Evolutionary conservation across 1,140 invertebrate species (phyloP), one percentile per base, ranked within the genome.

Genomic region (Drosophila suzukii): DNA sequence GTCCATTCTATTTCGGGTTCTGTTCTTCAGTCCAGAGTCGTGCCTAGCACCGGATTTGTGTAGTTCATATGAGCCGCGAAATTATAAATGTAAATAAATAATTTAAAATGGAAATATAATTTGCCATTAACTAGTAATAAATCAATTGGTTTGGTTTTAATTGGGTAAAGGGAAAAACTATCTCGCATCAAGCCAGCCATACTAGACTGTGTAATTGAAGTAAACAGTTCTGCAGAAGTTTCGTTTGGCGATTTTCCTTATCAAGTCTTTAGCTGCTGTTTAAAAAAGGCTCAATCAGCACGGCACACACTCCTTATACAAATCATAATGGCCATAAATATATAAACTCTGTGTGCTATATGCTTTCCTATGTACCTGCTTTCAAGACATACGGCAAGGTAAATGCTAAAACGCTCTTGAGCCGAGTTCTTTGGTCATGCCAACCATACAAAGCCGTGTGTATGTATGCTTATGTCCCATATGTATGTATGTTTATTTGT

Each of bases 241-340:
- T 68, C 38, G 53, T 62, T 36, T 34, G 44, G 36, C 13, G 44
- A 65, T 56, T 57, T 70, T 57, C 53, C 68, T 72, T 58, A 51
- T 39, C 46, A 13, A 47, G 62, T 38, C 47, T 47, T 58, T 15
- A 39, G 13, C 38, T 24, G 44, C 13, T 39, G 8, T 15, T 68
- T 63, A 85, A 77, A 85, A 85, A 77, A 84, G 78, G 70, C 65
- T 61, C 70, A 85, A 79, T 88, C 75, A 86, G 78, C 83, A 79
- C 73, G 75, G 71, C 78, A 81, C 81, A 86, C 75, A 78, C 60
- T 59, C 73, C 78, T 73, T 80, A 84, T 84, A 74, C 65, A 59
- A 67, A 66, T 72, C 68, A 77, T 76, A 72, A 82, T 70, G 72
- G 63, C 47, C 71, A 57, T 59, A 75, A 79, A 74, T 61, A 61